Evolutionary conservation across 2,113 vertebrate species (phyloP).

Genomic region (Otocyon megalotis): DNA sequence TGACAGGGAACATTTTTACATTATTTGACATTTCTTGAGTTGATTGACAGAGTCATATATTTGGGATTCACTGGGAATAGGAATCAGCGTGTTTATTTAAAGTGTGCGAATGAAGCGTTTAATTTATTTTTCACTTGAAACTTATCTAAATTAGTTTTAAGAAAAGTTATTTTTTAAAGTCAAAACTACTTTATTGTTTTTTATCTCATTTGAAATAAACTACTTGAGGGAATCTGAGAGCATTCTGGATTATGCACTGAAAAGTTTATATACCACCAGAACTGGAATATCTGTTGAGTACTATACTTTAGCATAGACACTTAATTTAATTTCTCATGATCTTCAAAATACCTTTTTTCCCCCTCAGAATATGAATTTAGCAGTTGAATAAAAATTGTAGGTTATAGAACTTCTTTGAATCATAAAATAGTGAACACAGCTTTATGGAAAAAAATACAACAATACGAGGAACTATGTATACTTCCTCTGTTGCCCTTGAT

Average conservation of each 20-base stretch:
- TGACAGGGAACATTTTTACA: conserved; percentile 46
- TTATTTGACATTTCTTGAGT: conserved; percentile 66
- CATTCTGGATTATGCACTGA: neutral
- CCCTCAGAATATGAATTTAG: neutral
- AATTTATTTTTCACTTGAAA: conserved; percentile 66
- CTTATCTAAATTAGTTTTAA: conserved; percentile 65
- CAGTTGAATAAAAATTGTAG: neutral
- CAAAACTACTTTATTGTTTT: conserved; percentile 57
- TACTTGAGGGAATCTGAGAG: neutral
- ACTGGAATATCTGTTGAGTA: neutral
- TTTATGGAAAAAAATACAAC: neutral
- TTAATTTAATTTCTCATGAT: conserved; percentile 11
- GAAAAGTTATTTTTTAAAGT: conserved; percentile 59
- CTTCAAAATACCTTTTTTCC: neutral
- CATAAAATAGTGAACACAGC: neutral
- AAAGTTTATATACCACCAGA: neutral
- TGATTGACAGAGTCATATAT: conserved; percentile 67
- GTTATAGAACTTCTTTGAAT: neutral
- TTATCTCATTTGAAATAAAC: conserved; percentile 59
- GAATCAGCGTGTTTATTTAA: conserved; percentile 62
- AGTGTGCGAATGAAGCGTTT: conserved; percentile 59
- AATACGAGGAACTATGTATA: neutral
- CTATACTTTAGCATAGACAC: neutral
- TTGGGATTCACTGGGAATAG: conserved; percentile 63
- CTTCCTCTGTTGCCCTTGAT: neutral